These are phyloP conservation scores for Amphimedon queenslandica DNA, from an alignment of 37 sponge, comb jelly and placozoan genomes.

Conservation along the genomic window DNA sequence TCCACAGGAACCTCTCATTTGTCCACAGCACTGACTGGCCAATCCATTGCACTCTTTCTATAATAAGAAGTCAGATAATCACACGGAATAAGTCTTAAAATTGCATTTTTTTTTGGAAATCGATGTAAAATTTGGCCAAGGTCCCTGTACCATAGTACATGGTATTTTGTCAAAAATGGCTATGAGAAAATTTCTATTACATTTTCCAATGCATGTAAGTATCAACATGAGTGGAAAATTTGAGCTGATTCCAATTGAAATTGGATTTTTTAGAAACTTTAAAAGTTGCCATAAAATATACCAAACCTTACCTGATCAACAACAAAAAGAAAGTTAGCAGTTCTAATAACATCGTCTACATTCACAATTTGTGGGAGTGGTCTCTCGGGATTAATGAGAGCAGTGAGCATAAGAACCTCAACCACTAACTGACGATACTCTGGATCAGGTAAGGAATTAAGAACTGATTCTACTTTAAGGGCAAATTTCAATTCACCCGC, in stretches of 20 bases:
- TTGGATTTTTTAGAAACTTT: too few species aligned
- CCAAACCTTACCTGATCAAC: constrained; percentile 71
- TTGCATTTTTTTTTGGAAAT: too few species aligned
- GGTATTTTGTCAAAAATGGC: too few species aligned
- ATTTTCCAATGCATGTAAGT: too few species aligned
- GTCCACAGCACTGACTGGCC: constrained; percentile 24
- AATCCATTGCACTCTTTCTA: background rate
- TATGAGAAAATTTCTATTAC: too few species aligned
- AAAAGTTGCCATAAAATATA: too few species aligned
- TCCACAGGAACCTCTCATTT: constrained; percentile 31
- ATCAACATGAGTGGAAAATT: too few species aligned
- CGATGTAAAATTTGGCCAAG: too few species aligned
- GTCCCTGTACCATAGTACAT: too few species aligned
- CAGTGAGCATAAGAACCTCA: constrained; percentile 79
- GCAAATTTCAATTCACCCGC: constrained; percentile 91
- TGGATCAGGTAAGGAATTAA: constrained; percentile 76
- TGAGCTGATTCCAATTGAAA: too few species aligned
- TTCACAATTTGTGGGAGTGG: constrained; percentile 34
- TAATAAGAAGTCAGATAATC: background rate
- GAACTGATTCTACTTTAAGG: constrained; percentile 55
- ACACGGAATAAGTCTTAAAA: background rate
- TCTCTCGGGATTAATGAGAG: constrained; percentile 12
- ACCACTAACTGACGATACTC: constrained; percentile 91
- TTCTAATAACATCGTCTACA: constrained; percentile 46
- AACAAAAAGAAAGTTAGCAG: constrained; percentile 65